phyloP scores from a whole-genome alignment of 2,888 invertebrate species.

The Plagodis dolabraria region DNA sequence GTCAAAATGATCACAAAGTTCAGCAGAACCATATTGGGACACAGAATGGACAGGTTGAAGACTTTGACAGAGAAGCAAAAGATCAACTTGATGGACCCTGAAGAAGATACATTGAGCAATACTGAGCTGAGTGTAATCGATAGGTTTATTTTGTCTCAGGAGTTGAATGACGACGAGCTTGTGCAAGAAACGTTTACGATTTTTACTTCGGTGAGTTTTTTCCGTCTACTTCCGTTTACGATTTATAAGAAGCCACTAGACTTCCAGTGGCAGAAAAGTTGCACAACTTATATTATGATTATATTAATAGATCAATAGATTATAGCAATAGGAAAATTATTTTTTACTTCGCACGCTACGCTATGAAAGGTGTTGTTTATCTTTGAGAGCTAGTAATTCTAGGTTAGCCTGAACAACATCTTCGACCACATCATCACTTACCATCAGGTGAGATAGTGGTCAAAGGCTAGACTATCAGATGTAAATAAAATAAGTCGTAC shows the following conservation, averaged over 20 bases:
- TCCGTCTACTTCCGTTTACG: not conserved
- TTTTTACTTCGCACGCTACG: too few relatives aligned
- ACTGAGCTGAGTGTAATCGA: conserved; percentile 68
- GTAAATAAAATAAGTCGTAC: too few relatives aligned
- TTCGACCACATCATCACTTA: too few relatives aligned
- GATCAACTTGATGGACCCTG: conserved; percentile 46
- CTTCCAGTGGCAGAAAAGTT: too few relatives aligned
- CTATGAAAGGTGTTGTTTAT: not conserved
- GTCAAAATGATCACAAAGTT: conserved; percentile 42
- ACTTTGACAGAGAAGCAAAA: conserved; percentile 38
- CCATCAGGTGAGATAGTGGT: too few relatives aligned
- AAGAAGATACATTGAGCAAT: conserved; percentile 53
- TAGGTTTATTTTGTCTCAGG: conserved; percentile 63
- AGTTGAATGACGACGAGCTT: conserved; percentile 53
- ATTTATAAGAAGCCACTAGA: not conserved
- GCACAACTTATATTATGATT: too few relatives aligned
- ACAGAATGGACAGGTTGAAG: conserved; percentile 47
- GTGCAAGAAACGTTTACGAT: conserved; percentile 65
- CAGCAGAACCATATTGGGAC: conserved; percentile 44
- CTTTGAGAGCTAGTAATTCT: too few relatives aligned
- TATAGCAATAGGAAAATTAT: too few relatives aligned
- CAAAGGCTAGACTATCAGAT: too few relatives aligned
- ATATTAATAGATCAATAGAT: too few relatives aligned
- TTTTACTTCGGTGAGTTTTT: conserved; percentile 66
- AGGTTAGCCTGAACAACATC: too few relatives aligned